Percentiles rank a stretch among this genome's conserved stretches.
Evolutionary conservation across 1,140 invertebrate species (phyloP).

Genomic region (Papilio dardanus): DNA sequence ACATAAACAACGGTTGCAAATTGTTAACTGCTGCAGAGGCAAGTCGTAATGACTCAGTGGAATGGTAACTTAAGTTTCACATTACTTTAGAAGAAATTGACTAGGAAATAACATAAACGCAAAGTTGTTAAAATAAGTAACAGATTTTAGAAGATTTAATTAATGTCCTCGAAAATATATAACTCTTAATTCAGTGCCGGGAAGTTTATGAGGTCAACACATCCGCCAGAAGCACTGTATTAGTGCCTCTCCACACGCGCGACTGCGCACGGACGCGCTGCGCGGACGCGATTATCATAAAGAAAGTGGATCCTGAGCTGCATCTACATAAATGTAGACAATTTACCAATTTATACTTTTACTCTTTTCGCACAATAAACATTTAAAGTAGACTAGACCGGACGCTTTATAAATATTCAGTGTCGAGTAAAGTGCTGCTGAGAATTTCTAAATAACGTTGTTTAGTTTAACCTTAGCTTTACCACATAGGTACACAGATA

Average conservation of each 20-base stretch:
- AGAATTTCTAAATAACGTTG: neutral
- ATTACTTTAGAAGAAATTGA: neutral
- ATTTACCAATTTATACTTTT: neutral
- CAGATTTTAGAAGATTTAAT: neutral
- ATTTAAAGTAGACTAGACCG: neutral
- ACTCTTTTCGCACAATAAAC: neutral
- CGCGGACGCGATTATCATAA: conserved; percentile 49
- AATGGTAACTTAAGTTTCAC: neutral
- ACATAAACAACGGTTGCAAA: neutral
- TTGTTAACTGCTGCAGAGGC: neutral
- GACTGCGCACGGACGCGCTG: conserved; percentile 20
- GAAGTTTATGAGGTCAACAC: conserved; percentile 12
- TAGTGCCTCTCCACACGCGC: neutral
- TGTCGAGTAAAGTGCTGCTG: neutral
- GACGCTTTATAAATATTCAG: neutral
- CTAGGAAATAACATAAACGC: too few species aligned
- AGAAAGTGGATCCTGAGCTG: conserved; percentile 50
- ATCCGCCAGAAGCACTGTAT: conserved; percentile 1
- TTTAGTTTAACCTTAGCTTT: neutral
- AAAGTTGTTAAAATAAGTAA: too few species aligned
- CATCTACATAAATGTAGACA: conserved; percentile 5
- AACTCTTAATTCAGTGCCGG: neutral
- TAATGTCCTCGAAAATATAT: neutral
- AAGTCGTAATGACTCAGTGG: neutral
- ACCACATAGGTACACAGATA: neutral